A percentile compares a stretch with the other conserved stretches of the same genome.
Conservation (phyloP, 2,113 vertebrate genomes). For the Dipodomys merriami region DNA sequence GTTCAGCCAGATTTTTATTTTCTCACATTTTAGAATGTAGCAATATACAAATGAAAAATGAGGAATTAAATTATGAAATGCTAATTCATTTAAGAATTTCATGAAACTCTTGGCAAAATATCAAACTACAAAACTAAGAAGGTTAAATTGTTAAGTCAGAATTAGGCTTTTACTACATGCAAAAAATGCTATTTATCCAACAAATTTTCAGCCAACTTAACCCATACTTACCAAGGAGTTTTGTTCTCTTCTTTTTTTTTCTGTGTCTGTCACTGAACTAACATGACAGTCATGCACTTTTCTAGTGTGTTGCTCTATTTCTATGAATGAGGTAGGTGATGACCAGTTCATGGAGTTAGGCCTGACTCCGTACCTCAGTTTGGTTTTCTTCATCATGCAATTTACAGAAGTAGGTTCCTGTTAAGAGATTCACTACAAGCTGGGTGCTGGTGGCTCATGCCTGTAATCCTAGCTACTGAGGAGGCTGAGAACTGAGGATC, state of each 20-base stretch:
- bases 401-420: not conserved
- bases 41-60: not conserved
- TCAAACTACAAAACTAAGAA: not conserved
- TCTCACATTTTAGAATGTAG: not conserved
- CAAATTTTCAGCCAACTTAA: not conserved
- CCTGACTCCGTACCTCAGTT: not conserved
- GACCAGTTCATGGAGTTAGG: not conserved
- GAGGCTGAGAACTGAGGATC: too few species aligned
- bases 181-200: not conserved
- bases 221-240: not conserved
- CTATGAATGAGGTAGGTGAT: not conserved
- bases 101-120: not conserved
- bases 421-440: not conserved
- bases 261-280: not conserved
- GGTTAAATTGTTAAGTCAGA: constrained; percentile 1
- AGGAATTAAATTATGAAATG: not conserved
- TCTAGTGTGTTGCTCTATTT: not conserved
- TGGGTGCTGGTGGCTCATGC: too few species aligned
- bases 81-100: not conserved
- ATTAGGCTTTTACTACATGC: not conserved
- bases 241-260: not conserved
- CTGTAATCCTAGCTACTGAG: too few species aligned
- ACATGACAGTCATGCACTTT: not conserved
- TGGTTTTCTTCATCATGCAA: not conserved
- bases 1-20: constrained; percentile 13